Conservation (phyloP, 2,888 invertebrate genomes). For the Galeruca laticollis region DNA sequence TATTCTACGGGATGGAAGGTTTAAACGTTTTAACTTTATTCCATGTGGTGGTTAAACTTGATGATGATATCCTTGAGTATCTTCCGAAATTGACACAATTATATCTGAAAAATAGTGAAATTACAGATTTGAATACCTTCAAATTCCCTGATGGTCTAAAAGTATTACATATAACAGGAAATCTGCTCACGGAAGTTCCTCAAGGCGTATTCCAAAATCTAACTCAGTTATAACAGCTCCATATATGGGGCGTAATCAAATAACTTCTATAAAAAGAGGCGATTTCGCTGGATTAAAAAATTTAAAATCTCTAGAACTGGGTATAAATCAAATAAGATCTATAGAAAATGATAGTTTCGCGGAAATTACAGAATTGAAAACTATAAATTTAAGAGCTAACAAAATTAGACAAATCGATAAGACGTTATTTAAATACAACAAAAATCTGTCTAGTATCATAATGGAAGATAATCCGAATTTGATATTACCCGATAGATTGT, state of each 20-base stretch:
- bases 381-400: slow-evolving; percentile 52
- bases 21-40: slow-evolving; percentile 19
- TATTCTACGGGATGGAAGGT: slow-evolving; percentile 23
- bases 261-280: slow-evolving; percentile 65
- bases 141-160: slow-evolving; percentile 73
- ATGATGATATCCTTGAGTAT: slow-evolving; percentile 48
- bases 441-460: slow-evolving; percentile 70
- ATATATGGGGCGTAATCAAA: slow-evolving; percentile 74
- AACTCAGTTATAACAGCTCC: slow-evolving; percentile 73
- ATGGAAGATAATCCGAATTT: slow-evolving; percentile 63
- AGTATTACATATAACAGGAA: slow-evolving; percentile 77
- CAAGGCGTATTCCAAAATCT: slow-evolving; percentile 74
- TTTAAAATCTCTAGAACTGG: slow-evolving; percentile 77
- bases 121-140: slow-evolving; percentile 70
- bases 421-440: slow-evolving; percentile 73
- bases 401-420: slow-evolving; percentile 70
- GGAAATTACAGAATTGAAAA: slow-evolving; percentile 48
- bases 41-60: slow-evolving; percentile 19
- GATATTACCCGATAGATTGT: slow-evolving; percentile 57
- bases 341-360: slow-evolving; percentile 74
- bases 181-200: slow-evolving; percentile 74
- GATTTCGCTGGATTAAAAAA: slow-evolving; percentile 75
- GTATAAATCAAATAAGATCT: slow-evolving; percentile 74
- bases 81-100: slow-evolving; percentile 50
- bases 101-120: slow-evolving; percentile 47